Evolutionary conservation across 1,140 invertebrate species (phyloP), one percentile per base, ranked within the genome.

Genomic region (Drosophila repletoides): DNA sequence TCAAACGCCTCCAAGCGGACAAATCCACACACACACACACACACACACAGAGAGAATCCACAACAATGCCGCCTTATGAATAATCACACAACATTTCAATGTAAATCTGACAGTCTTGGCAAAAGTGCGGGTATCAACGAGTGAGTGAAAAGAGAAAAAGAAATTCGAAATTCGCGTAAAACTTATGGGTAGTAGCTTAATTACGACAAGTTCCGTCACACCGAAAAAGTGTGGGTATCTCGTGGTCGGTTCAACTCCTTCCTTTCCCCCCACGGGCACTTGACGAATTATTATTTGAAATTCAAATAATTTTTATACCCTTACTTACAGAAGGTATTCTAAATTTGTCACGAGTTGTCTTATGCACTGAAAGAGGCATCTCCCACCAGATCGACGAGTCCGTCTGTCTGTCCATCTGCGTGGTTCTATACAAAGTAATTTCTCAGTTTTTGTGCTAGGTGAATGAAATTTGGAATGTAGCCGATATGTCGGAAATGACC

Each of bases 61-160:
- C 52, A n/a, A n/a, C n/a, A 22, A 45, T 33, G 53, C 55, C 72
- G 49, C 56, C 76, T 81, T 81, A 68, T 81, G 72, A 81, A 81
- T 81, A 83, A 83, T 83, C 77, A 72, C 68, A 61, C 29, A 41
- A 56, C 76, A 60, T 58, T 70, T 70, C 46, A 70, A 59, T 69
- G 72, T 73, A 81, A 81, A 61, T 60, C 64, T 24, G 59, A 63
- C 48, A 76, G 66, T 65, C 76, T 80, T 72, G 69, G 48, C 75
- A 79, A 68, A 83, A 60, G 61, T 80, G 71, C 66, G 73, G 65
- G 55, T 43, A 66, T 51, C 46, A 38, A 64, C 33, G 41, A 51
- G 14, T 26, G n/a, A 6, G 10, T 22, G 33, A 51, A 56, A 52
- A 52, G 31, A 46, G 7, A 69, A 43, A 58, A 72, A 65, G 41